Evolutionary conservation across 2,888 invertebrate species (phyloP), one percentile per base, ranked within the genome.

Genomic region (Chrysolina haemoptera): DNA sequence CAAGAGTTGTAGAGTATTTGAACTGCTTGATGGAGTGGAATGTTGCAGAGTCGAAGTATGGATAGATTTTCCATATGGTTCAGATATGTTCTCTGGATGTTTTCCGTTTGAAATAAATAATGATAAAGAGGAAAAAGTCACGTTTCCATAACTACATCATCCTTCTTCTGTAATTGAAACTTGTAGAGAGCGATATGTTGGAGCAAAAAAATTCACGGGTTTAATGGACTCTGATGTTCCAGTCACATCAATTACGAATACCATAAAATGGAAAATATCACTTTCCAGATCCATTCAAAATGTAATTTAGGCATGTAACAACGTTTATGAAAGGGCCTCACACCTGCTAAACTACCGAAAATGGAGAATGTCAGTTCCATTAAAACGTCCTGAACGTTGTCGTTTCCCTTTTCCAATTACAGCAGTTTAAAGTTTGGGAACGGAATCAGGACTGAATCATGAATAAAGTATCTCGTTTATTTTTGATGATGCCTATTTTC

Each of bases 391-490:
- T 65, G 46, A 14, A 53, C 41, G 55, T 55, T 62, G 53, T 50
- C 68, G 41, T 55, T 41, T 55, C 68, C 59, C 68, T 55, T 68
- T 40, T 68, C 59, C 68, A 68, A 68, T 68, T 68, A 68, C 55
- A 62, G 59, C 55, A 68, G 62, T 68, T 68, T 18, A 68, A 68
- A 68, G 22, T 68, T 62, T 43, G 68, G 11, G 43, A 68, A 68
- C 55, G 59, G 68, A 68, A 68, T 68, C 68, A 59, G 35, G 59
- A 62, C 68, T 27, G 68, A 41, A 43, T 43, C 68, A 59, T 68
- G 68, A 68, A 68, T 68, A 68, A 68, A 68, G 22, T 41, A 68
- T 27, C 68, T 55, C 55, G 55, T 68, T 68, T 55, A 68, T 68
- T 68, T 68, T 68, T 68, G 59, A 68, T 55, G 68, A 62, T 43